phyloP scores from a whole-genome alignment of 2,888 invertebrate genomes.

The Cantharis nigra region DNA sequence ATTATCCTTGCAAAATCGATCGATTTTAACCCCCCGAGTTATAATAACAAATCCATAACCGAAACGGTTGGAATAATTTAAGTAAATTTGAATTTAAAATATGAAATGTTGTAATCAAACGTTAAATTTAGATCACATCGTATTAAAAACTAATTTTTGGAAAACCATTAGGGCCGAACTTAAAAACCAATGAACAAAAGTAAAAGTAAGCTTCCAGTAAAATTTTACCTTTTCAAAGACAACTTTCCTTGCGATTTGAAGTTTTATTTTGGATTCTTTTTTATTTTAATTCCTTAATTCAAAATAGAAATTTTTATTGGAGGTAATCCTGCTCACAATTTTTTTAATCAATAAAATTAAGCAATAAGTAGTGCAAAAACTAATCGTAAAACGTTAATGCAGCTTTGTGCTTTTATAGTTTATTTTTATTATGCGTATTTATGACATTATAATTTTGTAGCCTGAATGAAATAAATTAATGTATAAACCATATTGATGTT shows the following conservation, averaged over 20 bases:
- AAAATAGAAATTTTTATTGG: no score
- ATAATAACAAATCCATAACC: not conserved
- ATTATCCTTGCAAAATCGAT: not conserved
- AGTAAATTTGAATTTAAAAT: not conserved
- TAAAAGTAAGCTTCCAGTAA: no score
- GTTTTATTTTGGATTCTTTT: no score
- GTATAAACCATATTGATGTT: not conserved
- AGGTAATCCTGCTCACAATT: no score
- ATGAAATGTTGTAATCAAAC: not conserved
- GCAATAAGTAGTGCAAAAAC: not conserved
- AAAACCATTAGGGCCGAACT: no score
- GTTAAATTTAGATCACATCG: not conserved
- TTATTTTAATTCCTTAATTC: no score
- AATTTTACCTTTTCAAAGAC: no score
- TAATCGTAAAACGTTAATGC: not conserved
- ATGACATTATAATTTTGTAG: not conserved
- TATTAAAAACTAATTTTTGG: no score
- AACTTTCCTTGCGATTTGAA: no score
- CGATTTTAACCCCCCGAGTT: not conserved
- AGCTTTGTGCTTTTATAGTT: not conserved
- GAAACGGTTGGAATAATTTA: not conserved
- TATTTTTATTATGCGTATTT: not conserved
- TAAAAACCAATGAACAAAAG: no score
- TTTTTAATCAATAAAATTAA: no score
- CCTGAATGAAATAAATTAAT: not conserved